Evolutionary conservation across 1,140 invertebrate genomes (phyloP), one percentile per base, ranked within the genome.

Genomic region (Ephestia elutella): DNA sequence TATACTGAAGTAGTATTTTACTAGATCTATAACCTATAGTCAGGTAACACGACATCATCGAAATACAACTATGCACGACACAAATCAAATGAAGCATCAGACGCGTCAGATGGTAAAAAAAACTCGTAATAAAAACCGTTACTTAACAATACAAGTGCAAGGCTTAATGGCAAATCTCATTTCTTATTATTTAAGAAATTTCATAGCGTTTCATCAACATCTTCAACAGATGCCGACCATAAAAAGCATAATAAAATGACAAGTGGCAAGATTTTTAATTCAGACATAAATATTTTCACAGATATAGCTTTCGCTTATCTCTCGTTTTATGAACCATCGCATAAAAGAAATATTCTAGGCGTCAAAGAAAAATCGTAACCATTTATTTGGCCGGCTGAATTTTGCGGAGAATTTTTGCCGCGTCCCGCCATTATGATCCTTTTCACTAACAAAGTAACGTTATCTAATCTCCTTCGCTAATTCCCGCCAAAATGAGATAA

Each of bases 291-390:
- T 44, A 44, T 44, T 44, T 44, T 17, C 13, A 2, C 38, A 17
- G 15, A 44, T 44, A 44, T 44, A n/a, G n/a, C 38, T 5, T 44
- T 44, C 38, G 38, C 38, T 17, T 44, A 17, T 44, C 38, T 44
- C 38, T 44, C 38, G 15, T 44, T 44, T 44, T 44, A 44, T 44
- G 38, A 10, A 44, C 38, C 38, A 44, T 44, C 13, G 38, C 38
- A 44, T 44, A 17, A 44, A 44, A 44, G 38, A 44, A 44, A 44
- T 44, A 44, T 44, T 17, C 38, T 44, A 44, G 38, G 38, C 38
- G 38, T 44, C 38, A 44, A 44, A 44, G 38, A 44, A 44, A 44
- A 44, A 44, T 44, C 38, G 38, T 44, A 15, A 44, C 38, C 38
- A 44, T 44, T 44, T 44, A 44, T 44, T 15, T 1, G n/a, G 13